Conservation (phyloP, 2,888 invertebrate species). For the Acleris sparsana region DNA sequence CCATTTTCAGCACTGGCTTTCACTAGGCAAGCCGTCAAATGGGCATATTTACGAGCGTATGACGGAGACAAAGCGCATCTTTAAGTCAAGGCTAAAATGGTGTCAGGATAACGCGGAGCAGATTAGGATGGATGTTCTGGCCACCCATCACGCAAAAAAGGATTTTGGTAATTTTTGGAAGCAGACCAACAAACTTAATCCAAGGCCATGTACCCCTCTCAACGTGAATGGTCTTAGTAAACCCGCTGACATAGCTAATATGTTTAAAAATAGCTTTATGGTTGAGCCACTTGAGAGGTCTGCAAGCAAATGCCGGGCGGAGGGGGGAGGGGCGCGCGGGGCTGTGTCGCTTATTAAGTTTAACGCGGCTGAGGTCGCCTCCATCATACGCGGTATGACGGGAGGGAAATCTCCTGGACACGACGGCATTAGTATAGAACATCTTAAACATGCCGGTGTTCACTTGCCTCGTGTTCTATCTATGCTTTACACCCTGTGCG, state of each 20-base stretch:
- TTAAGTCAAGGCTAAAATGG: neutral
- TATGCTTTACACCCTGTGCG: neutral
- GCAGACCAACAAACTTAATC: neutral
- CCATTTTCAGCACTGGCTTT: too few species aligned
- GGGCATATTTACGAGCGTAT: too few species aligned
- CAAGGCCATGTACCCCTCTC: neutral
- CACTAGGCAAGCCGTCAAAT: too few species aligned
- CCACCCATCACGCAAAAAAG: neutral
- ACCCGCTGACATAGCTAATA: neutral
- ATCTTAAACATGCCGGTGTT: too few species aligned
- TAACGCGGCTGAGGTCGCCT: neutral
- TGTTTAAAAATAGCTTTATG: neutral
- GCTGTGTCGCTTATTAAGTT: neutral
- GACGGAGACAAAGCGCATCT: neutral
- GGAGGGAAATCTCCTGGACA: neutral
- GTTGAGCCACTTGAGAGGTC: neutral
- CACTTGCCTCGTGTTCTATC: too few species aligned
- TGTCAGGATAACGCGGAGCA: neutral
- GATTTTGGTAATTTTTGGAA: neutral
- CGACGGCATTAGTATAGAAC: too few species aligned
- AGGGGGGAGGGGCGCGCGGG: neutral
- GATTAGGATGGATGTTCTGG: neutral
- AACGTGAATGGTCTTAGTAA: neutral
- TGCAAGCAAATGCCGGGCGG: neutral
- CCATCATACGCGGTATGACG: neutral